Percentiles rank a stretch among this genome's conserved stretches.
Evolutionary conservation across 1,140 invertebrate species (phyloP).

Genomic region (Eupeodes corollae): DNA sequence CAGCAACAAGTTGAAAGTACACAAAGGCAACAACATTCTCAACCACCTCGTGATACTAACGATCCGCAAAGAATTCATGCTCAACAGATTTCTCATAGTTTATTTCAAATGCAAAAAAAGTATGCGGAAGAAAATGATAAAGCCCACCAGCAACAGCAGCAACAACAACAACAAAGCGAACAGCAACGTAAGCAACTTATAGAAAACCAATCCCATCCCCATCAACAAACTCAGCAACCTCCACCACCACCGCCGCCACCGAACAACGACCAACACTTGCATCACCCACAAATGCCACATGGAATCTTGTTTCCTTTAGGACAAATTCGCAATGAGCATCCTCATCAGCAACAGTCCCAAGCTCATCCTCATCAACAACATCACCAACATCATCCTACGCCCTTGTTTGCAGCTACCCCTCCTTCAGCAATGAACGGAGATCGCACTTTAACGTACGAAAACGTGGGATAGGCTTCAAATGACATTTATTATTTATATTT

Average conservation of each 20-base stretch:
- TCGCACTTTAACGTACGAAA: constrained; percentile 33
- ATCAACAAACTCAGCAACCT: constrained; percentile 28
- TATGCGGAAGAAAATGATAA: constrained; percentile 26
- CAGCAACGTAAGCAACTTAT: constrained; percentile 24
- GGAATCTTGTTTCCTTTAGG: constrained; percentile 33
- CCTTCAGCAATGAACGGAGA: constrained; percentile 25
- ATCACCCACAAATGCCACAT: constrained; percentile 32
- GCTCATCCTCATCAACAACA: constrained; percentile 27
- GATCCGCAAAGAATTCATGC: constrained; percentile 18
- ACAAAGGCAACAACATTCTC: constrained; percentile 1
- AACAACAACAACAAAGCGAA: constrained; percentile 4
- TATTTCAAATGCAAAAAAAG: constrained; percentile 32
- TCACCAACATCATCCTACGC: constrained; percentile 13
- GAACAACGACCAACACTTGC: constrained; percentile 26
- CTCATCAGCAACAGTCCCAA: constrained; percentile 18
- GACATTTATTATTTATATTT: too few species aligned
- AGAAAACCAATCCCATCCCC: constrained; percentile 9
- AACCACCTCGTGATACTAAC: constrained; percentile 1
- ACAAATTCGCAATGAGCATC: constrained; percentile 27
- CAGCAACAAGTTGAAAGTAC: constrained; percentile 29
- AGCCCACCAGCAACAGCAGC: constrained; percentile 22
- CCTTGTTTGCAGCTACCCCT: constrained; percentile 7
- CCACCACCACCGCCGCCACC: constrained; percentile 25
- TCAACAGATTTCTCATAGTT: constrained; percentile 18
- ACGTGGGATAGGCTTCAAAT: constrained; percentile 26